Evolutionary conservation across 2,113 vertebrate genomes (phyloP).

Genomic region (Physeter macrocephalus): DNA sequence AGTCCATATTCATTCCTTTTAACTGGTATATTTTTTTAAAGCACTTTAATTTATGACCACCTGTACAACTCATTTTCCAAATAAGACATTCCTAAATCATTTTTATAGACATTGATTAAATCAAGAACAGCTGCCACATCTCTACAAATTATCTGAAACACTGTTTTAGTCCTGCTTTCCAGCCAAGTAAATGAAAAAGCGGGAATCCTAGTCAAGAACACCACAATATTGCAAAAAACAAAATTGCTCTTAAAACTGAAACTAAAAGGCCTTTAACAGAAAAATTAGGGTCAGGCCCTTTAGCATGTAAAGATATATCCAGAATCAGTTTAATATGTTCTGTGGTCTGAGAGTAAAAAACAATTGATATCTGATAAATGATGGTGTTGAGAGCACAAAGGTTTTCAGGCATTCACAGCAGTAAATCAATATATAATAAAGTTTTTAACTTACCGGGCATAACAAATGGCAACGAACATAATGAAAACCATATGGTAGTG

Average conservation of each 20-base stretch:
- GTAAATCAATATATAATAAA: conserved; percentile 63
- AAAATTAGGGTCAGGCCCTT: conserved; percentile 67
- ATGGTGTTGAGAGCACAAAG: not conserved
- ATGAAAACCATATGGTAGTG: conserved; percentile 68
- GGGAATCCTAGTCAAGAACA: not conserved
- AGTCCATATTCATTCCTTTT: not conserved
- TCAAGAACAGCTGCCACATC: not conserved
- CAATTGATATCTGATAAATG: conserved; percentile 61
- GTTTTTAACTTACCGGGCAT: conserved; percentile 64
- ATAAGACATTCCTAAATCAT: not conserved
- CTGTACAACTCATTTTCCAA: not conserved
- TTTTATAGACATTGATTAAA: not conserved
- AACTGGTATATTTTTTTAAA: not conserved
- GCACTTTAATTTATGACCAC: conserved; percentile 20
- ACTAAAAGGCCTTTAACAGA: conserved; percentile 62
- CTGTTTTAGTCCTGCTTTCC: not conserved
- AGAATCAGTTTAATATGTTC: conserved; percentile 53
- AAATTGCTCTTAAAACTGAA: conserved; percentile 66
- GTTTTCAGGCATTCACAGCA: conserved; percentile 45
- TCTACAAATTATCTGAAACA: not conserved
- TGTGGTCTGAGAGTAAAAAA: conserved; percentile 39
- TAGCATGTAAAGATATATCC: conserved; percentile 48
- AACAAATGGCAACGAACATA: conserved; percentile 69
- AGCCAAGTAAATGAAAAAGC: conserved; percentile 31
- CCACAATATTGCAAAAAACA: conserved; percentile 35